These are phyloP conservation scores for Neotoma lepida DNA, from an alignment of 2,113 vertebrate genomes.

Conservation along the genomic window DNA sequence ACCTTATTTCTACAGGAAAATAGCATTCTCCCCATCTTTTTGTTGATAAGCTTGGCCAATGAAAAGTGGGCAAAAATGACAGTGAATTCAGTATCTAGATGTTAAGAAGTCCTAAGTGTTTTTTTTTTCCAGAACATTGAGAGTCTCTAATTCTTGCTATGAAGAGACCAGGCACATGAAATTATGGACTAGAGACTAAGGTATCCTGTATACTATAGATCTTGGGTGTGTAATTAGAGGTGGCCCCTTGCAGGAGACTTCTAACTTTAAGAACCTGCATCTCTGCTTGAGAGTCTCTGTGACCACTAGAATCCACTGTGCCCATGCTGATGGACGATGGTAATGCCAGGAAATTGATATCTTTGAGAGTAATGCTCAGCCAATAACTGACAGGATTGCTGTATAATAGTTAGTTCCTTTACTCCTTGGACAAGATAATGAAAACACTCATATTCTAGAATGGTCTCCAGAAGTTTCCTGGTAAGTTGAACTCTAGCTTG, in stretches of 20 bases:
- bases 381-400: background rate
- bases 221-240: background rate
- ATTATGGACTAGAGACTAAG: background rate
- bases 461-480: background rate
- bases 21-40: background rate
- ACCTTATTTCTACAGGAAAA: background rate
- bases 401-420: background rate
- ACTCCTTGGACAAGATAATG: background rate
- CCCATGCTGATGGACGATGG: background rate
- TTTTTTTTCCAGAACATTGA: background rate
- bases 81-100: background rate
- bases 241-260: background rate
- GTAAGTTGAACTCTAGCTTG: background rate
- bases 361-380: background rate
- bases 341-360: background rate
- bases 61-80: background rate
- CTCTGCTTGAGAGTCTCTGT: background rate
- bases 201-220: background rate
- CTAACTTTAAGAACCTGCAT: background rate
- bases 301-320: background rate
- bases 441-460: background rate
- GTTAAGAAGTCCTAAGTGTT: background rate
- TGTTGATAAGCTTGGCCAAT: background rate
- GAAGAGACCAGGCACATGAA: background rate
- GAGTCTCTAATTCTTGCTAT: background rate